Evolutionary conservation across 1,140 invertebrate species (phyloP), one percentile per base, ranked within the genome.

Genomic region (Ooceraea biroi): DNA sequence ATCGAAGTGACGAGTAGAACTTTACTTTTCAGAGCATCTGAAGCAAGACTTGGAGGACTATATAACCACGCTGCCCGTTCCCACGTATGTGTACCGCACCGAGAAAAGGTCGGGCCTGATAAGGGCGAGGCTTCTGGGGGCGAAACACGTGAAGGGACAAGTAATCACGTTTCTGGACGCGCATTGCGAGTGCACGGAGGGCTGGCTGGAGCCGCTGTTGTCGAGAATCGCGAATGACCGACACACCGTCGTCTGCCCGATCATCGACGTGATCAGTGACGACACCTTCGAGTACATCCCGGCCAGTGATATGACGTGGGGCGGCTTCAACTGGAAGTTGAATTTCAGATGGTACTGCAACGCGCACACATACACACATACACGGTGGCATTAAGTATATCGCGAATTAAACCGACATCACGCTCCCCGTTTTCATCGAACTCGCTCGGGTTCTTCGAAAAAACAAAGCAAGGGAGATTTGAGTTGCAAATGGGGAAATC

Each of bases 251-350:
- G 98, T 99, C 10, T 99, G 98, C 95, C 99, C 98, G 5, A 99
- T 99, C 84, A 99, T 99, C 91, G 98, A 99, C 95, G 98, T 99
- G 25, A 99, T 99, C 90, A 98, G 98, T 74, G 98, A 99, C 93
- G 98, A 99, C 89, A 98, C 98, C 14, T 99, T 99, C 94, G 98
- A 99, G 94, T 99, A 99, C 92, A 97, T 98, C 60, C 97, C 97
- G 58, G 98, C 99, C 0, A 98, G 98, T 3, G 98, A 98, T 91
- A 98, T 98, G 96, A 99, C 98, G 3, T 99, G 98, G 98, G 98
- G 98, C 86, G 98, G 98, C 22, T 99, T 99, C 94, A 99, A 99
- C 95, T 99, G 98, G 98, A 98, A 99, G 95, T 94, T 99, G n/a
- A 99, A 99, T 94, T 99, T 99, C 93, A 96, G 98, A 96, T 99